These are phyloP conservation scores for Pogonomyrmex californicus DNA, from an alignment of 1,140 invertebrate genomes.

Conservation along the genomic window DNA sequence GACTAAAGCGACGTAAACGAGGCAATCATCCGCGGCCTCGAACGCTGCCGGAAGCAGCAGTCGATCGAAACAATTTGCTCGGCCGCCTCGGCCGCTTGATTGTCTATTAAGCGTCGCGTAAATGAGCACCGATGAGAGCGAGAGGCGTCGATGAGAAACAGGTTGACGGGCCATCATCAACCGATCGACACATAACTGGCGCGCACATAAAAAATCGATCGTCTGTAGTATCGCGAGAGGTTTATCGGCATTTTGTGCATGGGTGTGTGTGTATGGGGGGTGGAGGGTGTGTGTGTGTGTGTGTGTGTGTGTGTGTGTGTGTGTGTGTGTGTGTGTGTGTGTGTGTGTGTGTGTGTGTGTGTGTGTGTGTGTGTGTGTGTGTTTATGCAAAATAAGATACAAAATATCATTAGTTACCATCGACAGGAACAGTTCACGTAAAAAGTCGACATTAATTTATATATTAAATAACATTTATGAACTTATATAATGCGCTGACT, in stretches of 20 bases:
- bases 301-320: neutral
- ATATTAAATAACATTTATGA: neutral
- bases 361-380: neutral
- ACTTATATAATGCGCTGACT: neutral
- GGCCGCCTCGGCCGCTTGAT: constrained; percentile 77
- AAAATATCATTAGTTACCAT: neutral
- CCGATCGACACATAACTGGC: constrained; percentile 52
- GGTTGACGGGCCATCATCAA: constrained; percentile 56
- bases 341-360: neutral
- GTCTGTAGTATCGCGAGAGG: neutral
- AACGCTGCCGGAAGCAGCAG: constrained; percentile 80
- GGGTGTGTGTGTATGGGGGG: neutral
- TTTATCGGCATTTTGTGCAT: neutral
- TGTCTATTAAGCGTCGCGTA: constrained; percentile 84
- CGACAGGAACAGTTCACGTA: neutral
- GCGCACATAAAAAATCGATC: constrained; percentile 63
- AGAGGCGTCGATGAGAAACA: constrained; percentile 66
- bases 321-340: neutral
- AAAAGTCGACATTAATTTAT: constrained; percentile 11
- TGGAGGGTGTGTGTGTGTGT: neutral
- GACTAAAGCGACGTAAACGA: constrained; percentile 53
- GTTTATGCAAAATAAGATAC: too few species aligned
- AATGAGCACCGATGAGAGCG: constrained; percentile 74
- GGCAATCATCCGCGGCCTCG: constrained; percentile 71
- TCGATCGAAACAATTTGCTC: constrained; percentile 85